Percentiles rank a stretch among this genome's conserved stretches.
These are phyloP conservation scores for Drosophila stalkeri DNA, from an alignment of 2,888 invertebrate species.

Conservation along the genomic window DNA sequence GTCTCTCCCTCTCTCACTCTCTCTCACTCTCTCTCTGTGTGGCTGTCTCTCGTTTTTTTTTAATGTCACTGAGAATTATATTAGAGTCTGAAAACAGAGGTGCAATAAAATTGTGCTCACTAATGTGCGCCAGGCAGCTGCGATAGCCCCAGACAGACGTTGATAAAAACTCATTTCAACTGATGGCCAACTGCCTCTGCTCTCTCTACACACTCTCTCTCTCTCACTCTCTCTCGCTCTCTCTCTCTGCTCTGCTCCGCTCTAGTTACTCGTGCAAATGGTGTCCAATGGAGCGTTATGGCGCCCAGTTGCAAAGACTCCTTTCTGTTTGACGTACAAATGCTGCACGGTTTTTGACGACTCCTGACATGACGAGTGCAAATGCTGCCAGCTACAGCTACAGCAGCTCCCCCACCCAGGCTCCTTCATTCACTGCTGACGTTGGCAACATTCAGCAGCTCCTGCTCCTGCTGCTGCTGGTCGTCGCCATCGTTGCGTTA, in stretches of 20 bases:
- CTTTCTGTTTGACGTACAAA: slow-evolving; percentile 65
- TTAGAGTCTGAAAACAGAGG: slow-evolving; percentile 72
- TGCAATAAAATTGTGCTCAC: slow-evolving; percentile 81
- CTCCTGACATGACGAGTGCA: slow-evolving; percentile 80
- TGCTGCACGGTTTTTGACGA: slow-evolving; percentile 71
- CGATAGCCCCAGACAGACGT: slow-evolving; percentile 71
- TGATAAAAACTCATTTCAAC: slow-evolving; percentile 79
- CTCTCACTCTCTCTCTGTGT: background rate
- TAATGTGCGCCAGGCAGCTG: slow-evolving; percentile 71
- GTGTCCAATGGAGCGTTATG: slow-evolving; percentile 67
- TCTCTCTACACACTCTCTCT: background rate
- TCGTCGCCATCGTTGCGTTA: slow-evolving; percentile 68
- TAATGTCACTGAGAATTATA: slow-evolving; percentile 73
- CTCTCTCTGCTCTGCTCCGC: no score
- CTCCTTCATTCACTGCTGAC: slow-evolving; percentile 41
- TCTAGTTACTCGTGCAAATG: slow-evolving; percentile 37
- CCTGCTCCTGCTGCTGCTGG: slow-evolving; percentile 17
- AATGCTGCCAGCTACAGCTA: slow-evolving; percentile 29
- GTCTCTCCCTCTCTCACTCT: background rate
- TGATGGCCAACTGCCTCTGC: slow-evolving; percentile 59
- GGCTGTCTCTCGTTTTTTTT: slow-evolving; percentile 50
- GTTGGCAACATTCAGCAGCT: slow-evolving; percentile 51
- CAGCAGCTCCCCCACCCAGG: background rate
- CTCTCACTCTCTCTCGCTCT: background rate
- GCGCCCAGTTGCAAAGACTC: slow-evolving; percentile 42